Percentiles rank a stretch among this genome's conserved stretches.
Evolutionary conservation across 2,113 vertebrate species (phyloP).

Genomic region (Datnioides undecimradiatus): DNA sequence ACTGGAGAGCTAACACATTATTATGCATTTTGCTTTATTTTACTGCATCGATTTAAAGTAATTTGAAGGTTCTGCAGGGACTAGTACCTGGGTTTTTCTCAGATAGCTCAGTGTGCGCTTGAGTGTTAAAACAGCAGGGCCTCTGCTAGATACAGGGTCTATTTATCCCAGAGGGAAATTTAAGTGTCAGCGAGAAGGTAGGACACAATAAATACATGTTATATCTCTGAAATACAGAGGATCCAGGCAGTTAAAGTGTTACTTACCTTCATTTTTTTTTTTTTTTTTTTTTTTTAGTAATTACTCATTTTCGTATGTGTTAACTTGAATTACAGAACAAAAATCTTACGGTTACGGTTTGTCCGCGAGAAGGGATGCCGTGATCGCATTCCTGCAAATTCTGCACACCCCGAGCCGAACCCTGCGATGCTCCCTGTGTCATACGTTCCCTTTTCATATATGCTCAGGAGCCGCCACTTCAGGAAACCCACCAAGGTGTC

Average conservation of each 20-base stretch:
- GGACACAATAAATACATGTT: constrained; percentile 66
- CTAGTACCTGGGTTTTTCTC: constrained; percentile 61
- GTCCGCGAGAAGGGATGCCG: background rate
- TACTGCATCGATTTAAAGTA: constrained; percentile 66
- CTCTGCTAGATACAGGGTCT: constrained; percentile 34
- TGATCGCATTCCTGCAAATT: background rate
- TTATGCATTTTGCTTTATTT: constrained; percentile 75
- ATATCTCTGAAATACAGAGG: constrained; percentile 33
- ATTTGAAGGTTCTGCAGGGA: constrained; percentile 71
- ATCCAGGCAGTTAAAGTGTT: constrained; percentile 11
- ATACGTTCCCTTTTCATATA: constrained; percentile 34
- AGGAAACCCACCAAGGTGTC: constrained; percentile 76
- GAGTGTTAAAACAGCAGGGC: constrained; percentile 55
- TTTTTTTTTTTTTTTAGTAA: background rate
- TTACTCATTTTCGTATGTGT: background rate
- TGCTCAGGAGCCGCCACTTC: constrained; percentile 52
- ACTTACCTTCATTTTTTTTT: background rate
- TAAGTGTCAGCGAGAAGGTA: constrained; percentile 61
- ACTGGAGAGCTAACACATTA: constrained; percentile 57
- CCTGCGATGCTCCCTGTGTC: constrained; percentile 8
- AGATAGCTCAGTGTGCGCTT: constrained; percentile 39
- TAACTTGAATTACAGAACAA: background rate
- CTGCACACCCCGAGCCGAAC: background rate
- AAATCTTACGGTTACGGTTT: background rate
- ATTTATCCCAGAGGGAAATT: constrained; percentile 68